Percentiles rank a stretch among this genome's conserved stretches.
phyloP scores from a whole-genome alignment of 2,888 invertebrate genomes.

The Diarsia rubi region DNA sequence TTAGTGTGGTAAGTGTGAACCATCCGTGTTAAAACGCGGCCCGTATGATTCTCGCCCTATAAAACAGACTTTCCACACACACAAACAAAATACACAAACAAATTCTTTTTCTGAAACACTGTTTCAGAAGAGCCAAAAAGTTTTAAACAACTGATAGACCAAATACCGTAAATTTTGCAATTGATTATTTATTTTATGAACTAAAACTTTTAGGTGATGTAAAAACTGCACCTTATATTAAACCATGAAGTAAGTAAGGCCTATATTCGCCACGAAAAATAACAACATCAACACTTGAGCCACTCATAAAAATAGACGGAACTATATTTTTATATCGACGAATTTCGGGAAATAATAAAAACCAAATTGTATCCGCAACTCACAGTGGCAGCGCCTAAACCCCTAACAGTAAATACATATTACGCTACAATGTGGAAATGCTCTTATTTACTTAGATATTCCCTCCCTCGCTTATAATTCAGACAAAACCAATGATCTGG shows the following conservation, averaged over 20 bases:
- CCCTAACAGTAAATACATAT: constrained; percentile 48
- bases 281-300: constrained; percentile 25
- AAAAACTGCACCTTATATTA: too few relatives aligned
- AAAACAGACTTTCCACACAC: too few relatives aligned
- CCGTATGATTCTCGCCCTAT: too few relatives aligned
- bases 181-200: too few relatives aligned
- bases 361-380: constrained; percentile 40
- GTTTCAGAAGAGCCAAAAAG: too few relatives aligned
- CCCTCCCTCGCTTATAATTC: constrained; percentile 47
- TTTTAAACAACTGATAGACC: too few relatives aligned
- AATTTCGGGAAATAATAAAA: constrained; percentile 55
- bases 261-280: constrained; percentile 2
- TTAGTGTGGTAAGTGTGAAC: too few relatives aligned
- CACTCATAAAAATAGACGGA: constrained; percentile 33
- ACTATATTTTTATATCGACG: constrained; percentile 36
- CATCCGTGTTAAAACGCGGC: too few relatives aligned
- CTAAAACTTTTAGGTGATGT: too few relatives aligned
- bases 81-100: too few relatives aligned
- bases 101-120: too few relatives aligned
- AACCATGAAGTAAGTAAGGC: not conserved
- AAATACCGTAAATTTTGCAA: too few relatives aligned
- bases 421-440: constrained; percentile 39
- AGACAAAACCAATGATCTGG: constrained; percentile 64
- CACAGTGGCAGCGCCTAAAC: constrained; percentile 15
- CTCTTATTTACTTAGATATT: constrained; percentile 50